Evolutionary conservation across 2,888 invertebrate genomes (phyloP).

Genomic region (Linyphia triangularis): DNA sequence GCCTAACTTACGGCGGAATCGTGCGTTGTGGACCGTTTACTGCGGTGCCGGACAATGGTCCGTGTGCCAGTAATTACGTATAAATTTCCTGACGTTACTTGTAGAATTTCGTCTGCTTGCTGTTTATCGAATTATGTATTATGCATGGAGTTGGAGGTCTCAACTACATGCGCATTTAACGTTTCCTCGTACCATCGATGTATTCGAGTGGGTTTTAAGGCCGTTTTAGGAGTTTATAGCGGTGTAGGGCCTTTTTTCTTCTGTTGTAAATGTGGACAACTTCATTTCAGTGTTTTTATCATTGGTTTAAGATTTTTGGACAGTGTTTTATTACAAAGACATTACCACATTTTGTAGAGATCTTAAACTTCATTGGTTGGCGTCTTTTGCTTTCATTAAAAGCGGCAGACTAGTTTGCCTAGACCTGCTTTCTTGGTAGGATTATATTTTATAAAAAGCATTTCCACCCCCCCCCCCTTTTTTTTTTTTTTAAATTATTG

Average conservation of each 20-base stretch:
- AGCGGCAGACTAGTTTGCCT: no score
- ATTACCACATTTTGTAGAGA: no score
- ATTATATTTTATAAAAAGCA: no score
- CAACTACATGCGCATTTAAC: background rate
- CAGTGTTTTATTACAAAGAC: no score
- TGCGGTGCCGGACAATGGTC: slow-evolving; percentile 22
- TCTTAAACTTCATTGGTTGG: no score
- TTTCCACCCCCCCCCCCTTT: no score
- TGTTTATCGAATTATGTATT: slow-evolving; percentile 58
- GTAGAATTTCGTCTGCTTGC: slow-evolving; percentile 10
- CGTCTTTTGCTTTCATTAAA: no score
- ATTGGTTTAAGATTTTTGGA: no score
- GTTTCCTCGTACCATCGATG: background rate
- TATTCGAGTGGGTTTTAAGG: no score
- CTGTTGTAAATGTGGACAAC: background rate
- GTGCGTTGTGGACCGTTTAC: slow-evolving; percentile 30
- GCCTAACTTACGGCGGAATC: slow-evolving; percentile 30
- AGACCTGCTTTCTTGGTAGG: no score
- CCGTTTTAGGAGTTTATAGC: background rate
- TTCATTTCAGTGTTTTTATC: no score
- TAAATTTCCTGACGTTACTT: slow-evolving; percentile 64
- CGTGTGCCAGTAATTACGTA: slow-evolving; percentile 69
- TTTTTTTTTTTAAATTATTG: no score
- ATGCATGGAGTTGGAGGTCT: slow-evolving; percentile 44
- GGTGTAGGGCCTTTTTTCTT: background rate